phyloP scores from a whole-genome alignment of 1,140 invertebrate genomes.

The Apolygus lucorum region DNA sequence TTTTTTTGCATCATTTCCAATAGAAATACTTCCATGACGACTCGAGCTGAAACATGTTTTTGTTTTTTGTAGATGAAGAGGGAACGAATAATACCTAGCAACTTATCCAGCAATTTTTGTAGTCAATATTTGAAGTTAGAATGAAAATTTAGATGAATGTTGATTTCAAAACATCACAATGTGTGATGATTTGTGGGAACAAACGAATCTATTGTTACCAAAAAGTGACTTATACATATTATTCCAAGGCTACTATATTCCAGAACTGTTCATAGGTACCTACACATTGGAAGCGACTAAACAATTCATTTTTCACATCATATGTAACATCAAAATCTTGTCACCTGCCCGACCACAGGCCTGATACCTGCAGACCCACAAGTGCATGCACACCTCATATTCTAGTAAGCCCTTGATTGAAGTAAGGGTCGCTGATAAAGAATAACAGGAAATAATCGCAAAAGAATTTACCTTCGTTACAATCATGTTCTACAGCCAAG shows the following conservation, averaged over 20 bases:
- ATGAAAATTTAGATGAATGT: not conserved
- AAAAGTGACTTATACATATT: no score
- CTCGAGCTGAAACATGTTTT: not conserved
- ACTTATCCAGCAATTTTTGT: not conserved
- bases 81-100: not conserved
- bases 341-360: no score
- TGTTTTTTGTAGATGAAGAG: not conserved
- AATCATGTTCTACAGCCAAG: slow-evolving; percentile 11
- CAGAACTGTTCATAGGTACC: no score
- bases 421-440: not conserved
- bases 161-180: not conserved
- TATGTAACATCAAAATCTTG: no score
- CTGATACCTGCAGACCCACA: no score
- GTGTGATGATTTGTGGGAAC: not conserved
- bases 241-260: no score
- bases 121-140: not conserved
- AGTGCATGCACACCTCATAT: no score
- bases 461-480: slow-evolving; percentile 6
- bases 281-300: no score
- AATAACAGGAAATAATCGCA: no score
- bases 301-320: no score
- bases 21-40: not conserved
- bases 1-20: not conserved
- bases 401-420: no score
- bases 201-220: not conserved